These are phyloP conservation scores for Chrysemys picta DNA, from an alignment of 2,113 vertebrate species.

Conservation along the genomic window DNA sequence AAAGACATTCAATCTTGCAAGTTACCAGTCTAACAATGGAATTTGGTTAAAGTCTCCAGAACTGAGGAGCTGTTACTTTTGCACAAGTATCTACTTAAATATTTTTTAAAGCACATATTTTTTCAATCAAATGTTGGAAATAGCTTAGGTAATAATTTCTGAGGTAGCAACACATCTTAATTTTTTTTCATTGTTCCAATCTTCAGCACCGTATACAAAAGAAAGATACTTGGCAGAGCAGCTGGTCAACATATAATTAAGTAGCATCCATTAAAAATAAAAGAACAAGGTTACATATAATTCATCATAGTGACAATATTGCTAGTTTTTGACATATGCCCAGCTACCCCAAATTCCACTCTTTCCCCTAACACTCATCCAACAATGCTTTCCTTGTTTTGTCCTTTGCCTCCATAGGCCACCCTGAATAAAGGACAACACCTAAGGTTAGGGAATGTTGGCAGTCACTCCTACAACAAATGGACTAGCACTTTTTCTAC, in stretches of 20 bases:
- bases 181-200: neutral
- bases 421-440: slow-evolving; percentile 27
- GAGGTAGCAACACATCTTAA: neutral
- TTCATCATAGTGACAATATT: neutral
- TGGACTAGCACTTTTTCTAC: neutral
- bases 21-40: neutral
- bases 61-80: neutral
- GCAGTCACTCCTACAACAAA: slow-evolving; percentile 28
- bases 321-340: neutral
- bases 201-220: neutral
- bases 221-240: neutral
- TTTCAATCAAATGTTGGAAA: neutral
- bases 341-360: neutral
- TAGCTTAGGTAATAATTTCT: neutral
- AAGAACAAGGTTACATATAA: neutral
- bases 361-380: neutral
- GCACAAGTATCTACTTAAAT: neutral
- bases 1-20: neutral
- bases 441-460: neutral
- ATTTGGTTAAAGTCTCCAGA: neutral
- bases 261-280: neutral
- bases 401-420: neutral
- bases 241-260: neutral
- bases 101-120: neutral
- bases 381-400: neutral